phyloP scores from a whole-genome alignment of 2,113 vertebrate genomes.

The Mionectes macconnelli region DNA sequence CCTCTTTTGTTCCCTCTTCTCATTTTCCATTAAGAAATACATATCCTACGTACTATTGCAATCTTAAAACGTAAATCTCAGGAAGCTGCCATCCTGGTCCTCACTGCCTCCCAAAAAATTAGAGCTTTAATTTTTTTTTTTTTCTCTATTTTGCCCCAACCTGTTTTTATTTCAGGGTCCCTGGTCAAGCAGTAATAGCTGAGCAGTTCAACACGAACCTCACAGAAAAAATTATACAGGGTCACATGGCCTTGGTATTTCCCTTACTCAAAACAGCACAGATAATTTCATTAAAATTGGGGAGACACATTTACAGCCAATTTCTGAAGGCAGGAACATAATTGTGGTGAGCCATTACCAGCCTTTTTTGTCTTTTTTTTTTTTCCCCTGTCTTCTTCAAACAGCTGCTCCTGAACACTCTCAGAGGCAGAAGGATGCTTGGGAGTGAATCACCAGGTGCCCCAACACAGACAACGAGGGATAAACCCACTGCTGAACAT shows the following conservation, averaged over 20 bases:
- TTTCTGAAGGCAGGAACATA: background rate
- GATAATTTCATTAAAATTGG: background rate
- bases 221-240: rapidly evolving
- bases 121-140: background rate
- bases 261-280: background rate
- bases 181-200: background rate
- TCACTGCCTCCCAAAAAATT: background rate
- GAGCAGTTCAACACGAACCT: background rate
- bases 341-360: background rate
- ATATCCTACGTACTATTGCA: rapidly evolving
- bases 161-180: background rate
- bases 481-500: background rate
- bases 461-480: background rate
- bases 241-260: background rate
- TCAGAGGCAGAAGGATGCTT: background rate
- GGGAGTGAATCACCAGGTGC: background rate
- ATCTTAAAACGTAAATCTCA: background rate
- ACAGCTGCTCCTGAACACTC: background rate
- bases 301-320: background rate
- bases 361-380: background rate
- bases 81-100: background rate
- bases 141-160: background rate
- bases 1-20: background rate
- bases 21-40: background rate
- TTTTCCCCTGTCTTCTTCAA: background rate